Evolutionary conservation across 2,113 vertebrate genomes (phyloP), one percentile per base, ranked within the genome.

Genomic region (Calyptommatus sinebrachiatus): DNA sequence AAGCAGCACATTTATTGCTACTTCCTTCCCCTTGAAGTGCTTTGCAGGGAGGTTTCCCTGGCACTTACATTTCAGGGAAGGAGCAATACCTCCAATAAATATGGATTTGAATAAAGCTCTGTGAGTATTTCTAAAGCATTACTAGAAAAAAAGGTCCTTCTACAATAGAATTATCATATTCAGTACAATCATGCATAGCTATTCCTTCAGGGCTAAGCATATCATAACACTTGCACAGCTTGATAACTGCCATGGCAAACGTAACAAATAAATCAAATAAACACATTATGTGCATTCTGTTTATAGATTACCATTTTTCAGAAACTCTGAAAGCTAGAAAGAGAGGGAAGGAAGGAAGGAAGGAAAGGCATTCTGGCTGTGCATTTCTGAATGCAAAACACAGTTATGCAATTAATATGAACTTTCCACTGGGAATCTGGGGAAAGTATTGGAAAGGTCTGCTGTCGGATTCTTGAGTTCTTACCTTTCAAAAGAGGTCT

Each of bases 271-370:
- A 75, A 86, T 28, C 29, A 82, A 73, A 69, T 1, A 77, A 50
- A 50, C 75, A 76, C 71, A 48, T 77, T 46, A 29, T 61, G 18
- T 29, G 26, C 22, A 22, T 61, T 74, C 70, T 83, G 10, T 5
- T 31, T 83, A 75, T 8, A 86, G 41, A 57, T 48, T 10, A 4
- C 72, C 35, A 71, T 45, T 28, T 66, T 78, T 29, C 60, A 67
- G 78, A 78, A 78, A 80, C 76, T 29, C 60, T 63, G 78, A 78
- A 78, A 80, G 61, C 46, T 6, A 3, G 46, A 71, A 83, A 62
- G 0, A 1, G 0, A 1, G 45, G 24, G 31, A 8, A 68, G 7
- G 1, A 62, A 14, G 50, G 0, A 1, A 28, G 24, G 31, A 9
- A 66, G 8, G 1, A 73, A 66, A 83, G 77, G 57, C 1, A 41